Evolutionary conservation across 2,113 vertebrate species (phyloP), one percentile per base, ranked within the genome.

Genomic region (Oncorhynchus masou): DNA sequence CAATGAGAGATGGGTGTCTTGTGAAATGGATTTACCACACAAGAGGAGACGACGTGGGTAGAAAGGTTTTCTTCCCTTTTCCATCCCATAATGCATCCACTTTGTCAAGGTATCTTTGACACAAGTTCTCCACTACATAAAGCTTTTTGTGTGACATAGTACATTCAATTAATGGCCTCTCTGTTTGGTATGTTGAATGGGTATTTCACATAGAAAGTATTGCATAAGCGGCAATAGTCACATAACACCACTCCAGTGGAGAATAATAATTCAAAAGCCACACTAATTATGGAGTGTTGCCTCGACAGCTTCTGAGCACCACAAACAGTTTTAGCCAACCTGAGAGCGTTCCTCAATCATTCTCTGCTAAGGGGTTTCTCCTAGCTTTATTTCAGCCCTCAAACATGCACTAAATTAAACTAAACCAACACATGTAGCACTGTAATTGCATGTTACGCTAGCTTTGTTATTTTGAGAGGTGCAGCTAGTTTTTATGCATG

Each of bases 381-480:
- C 19, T 64, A 79, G 79, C 9, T 45, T 83, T 83, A 75, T 66
- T 25, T 25, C 24, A 59, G 64, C 66, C 73, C 67, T 80, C 62
- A 72, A 73, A 82, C 73, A 65, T 51, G 75, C 75, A 70, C 69
- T 2, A 59, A 70, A 72, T 79, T 84, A 79, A 70, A 22, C 85
- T 57, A 15, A 57, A 84, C 20, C 68, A 51, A 34, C 60, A n/a
- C 27, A 70, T 75, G 79, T 86, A 84, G 59, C 54, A 22, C 68
- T 45, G 39, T 45, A 45, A 45, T 45, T 45, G 9, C 39, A 45
- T 45, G 39, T 45, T 11, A 45, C 2, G 9, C 39, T 12, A 45
- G 39, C 39, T 11, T 45, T 12, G 39, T 45, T 45, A 45, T 45
- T 45, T 45, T 45, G 8, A 3, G 39, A 45, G 39, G 39, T 11